Base-by-base conservation (phyloP, 2,797 vertebrate species). In the Ctenopoma multispine region DNA sequence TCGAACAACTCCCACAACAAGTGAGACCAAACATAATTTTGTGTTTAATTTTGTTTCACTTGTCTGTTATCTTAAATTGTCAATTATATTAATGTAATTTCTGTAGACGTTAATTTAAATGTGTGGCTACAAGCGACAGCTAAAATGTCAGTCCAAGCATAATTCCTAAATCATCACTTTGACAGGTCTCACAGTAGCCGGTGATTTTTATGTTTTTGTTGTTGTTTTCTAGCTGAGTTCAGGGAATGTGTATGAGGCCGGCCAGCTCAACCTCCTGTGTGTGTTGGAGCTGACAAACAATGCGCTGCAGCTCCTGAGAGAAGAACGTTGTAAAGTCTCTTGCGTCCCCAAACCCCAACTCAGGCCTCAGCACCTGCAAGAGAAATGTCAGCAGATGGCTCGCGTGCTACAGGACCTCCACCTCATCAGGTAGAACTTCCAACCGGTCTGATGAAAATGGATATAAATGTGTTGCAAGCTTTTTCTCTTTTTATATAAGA, bases 211-310 rank as follows among this genome's bases (percentile, higher is more conserved):
- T n/a, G n/a, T n/a, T n/a, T n/a, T n/a, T n/a, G n/a, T n/a, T n/a
- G n/a, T n/a, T 68, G 14, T 61, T 54, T 76, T 54, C 79, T 86
- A 98, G 97, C 62, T 88, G 59, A 92, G 79, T 70, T 86, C 87
- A 0, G 95, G 94, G 73, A 95, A 93, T 27, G 3, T 96, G 72
- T 96, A 96, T 56, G 94, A 97, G 88, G 90, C 23, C 31, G 93
- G 89, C 62, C 95, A 96, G 75, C 89, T 96, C 67, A 96, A 96
- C 81, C 81, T 96, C 13, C 76, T 97, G 83, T 90, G 90, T 46
- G 72, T 96, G 82, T 77, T 96, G 84, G 94, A 95, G 60, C 87
- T 99, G 85, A 76, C 94, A 66, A 96, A 95, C 83, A 96, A 96
- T 65, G 83, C 94, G 7, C 82, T 97, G 77, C 91, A 86, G 46